Conservation (phyloP, 2,888 invertebrate genomes). For the Lapara coniferarum region DNA sequence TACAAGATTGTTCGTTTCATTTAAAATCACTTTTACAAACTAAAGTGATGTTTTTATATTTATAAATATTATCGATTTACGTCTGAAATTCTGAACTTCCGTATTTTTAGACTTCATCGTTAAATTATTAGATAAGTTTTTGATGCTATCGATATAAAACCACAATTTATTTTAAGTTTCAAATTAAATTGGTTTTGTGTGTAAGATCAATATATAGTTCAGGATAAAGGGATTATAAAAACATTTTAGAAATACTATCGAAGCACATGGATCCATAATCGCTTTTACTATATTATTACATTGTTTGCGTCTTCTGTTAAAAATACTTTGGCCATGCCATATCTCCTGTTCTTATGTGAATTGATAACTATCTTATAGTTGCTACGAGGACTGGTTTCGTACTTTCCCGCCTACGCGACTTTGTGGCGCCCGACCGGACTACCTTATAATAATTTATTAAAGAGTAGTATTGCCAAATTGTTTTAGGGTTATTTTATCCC, state of each 20-base stretch:
- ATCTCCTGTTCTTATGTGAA: not conserved
- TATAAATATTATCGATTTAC: not conserved
- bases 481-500: conserved; percentile 33
- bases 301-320: no score
- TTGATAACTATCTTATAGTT: conserved; percentile 35
- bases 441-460: conserved; percentile 56
- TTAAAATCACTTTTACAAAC: not conserved
- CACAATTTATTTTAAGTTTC: no score
- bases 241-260: no score
- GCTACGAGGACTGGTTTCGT: conserved; percentile 79
- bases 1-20: not conserved
- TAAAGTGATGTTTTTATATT: not conserved
- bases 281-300: no score
- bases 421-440: conserved; percentile 73
- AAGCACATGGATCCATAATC: no score
- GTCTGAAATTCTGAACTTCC: no score
- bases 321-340: not conserved
- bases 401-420: conserved; percentile 82
- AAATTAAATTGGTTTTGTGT: no score
- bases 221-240: no score
- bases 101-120: not conserved
- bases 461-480: conserved; percentile 60
- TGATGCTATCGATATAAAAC: no score
- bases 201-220: no score
- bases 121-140: no score